These are phyloP conservation scores for Myrmophylax atrothorax DNA, from an alignment of 2,113 vertebrate genomes.

Conservation along the genomic window DNA sequence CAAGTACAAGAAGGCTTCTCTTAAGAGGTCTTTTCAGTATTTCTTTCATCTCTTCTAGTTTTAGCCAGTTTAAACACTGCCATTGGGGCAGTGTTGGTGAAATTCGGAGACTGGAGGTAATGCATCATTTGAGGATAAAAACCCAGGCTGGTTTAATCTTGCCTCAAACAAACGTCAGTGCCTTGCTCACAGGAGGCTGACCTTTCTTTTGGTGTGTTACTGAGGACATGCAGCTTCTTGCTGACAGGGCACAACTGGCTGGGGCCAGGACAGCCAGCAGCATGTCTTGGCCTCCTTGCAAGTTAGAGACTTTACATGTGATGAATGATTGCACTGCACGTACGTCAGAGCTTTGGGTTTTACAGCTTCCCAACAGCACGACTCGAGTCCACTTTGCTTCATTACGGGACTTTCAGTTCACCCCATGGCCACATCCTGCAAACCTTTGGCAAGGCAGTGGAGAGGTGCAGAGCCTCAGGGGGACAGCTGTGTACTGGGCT, in stretches of 20 bases:
- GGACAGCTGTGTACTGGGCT: neutral
- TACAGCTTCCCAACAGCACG: neutral
- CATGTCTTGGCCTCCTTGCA: neutral
- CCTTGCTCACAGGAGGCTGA: neutral
- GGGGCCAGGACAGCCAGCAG: neutral
- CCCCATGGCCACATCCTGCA: neutral
- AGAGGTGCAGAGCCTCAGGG: neutral
- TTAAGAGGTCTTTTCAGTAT: neutral
- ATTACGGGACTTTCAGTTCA: neutral
- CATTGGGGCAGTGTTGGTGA: neutral
- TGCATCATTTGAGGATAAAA: neutral
- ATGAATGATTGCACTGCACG: accelerated
- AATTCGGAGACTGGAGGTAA: neutral
- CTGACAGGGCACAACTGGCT: neutral
- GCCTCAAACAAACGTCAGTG: accelerated
- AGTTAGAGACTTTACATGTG: neutral
- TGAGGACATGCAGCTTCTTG: neutral
- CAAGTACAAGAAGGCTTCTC: neutral
- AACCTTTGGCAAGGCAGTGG: neutral
- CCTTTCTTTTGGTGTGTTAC: neutral
- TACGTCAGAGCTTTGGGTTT: neutral
- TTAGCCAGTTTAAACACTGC: neutral
- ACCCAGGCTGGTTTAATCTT: neutral
- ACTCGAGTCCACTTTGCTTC: neutral
- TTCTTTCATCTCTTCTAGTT: neutral